These are phyloP conservation scores for Platalea minor DNA, from an alignment of 2,797 vertebrate species.

Conservation along the genomic window DNA sequence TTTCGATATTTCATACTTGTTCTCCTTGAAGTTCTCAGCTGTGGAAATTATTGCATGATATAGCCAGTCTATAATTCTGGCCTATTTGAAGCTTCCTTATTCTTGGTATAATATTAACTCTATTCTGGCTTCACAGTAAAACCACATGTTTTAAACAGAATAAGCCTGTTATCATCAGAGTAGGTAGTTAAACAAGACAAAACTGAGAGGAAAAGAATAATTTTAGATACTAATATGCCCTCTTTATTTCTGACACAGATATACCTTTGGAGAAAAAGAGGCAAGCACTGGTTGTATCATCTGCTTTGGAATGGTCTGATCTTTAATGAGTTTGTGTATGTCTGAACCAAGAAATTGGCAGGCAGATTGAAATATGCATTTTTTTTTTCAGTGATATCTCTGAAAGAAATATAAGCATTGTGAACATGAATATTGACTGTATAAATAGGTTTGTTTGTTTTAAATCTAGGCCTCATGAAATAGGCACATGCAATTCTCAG, in stretches of 20 bases:
- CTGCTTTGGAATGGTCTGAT: not conserved
- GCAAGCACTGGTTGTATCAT: not conserved
- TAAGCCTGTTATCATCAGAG: not conserved
- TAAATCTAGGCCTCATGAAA: slow-evolving; percentile 78
- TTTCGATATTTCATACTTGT: not conserved
- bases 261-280: not conserved
- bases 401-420: not conserved
- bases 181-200: not conserved
- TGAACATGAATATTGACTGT: not conserved
- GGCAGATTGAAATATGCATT: not conserved
- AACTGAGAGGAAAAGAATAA: not conserved
- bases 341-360: not conserved
- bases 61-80: not conserved
- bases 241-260: not conserved
- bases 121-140: not conserved
- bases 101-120: not conserved
- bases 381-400: not conserved
- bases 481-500: slow-evolving; percentile 58
- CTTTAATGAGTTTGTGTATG: not conserved
- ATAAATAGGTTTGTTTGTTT: not conserved
- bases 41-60: not conserved
- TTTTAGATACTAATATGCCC: not conserved
- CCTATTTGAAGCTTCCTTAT: not conserved
- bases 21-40: not conserved
- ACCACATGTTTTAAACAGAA: not conserved